These are phyloP conservation scores for Scopus umbretta DNA, from an alignment of 2,113 vertebrate species.

Conservation along the genomic window DNA sequence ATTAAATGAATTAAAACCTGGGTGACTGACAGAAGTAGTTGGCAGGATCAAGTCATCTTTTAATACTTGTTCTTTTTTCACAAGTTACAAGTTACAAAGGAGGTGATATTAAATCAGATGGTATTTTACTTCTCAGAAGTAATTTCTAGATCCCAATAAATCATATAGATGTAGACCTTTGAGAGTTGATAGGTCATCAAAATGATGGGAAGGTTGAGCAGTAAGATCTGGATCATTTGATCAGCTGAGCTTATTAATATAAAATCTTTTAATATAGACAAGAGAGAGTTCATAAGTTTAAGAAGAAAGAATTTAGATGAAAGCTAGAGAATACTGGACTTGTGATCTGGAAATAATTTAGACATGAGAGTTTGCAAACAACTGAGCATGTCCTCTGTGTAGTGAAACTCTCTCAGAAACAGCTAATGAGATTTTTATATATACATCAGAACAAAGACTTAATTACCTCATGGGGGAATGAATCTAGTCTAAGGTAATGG, in stretches of 20 bases:
- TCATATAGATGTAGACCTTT: neutral
- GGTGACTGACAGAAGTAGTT: neutral
- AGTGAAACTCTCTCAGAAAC: neutral
- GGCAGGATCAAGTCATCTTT: neutral
- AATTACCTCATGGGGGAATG: neutral
- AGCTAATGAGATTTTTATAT: neutral
- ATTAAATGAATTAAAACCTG: neutral
- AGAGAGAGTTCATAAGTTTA: neutral
- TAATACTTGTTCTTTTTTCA: neutral
- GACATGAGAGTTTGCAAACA: neutral
- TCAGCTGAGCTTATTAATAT: neutral
- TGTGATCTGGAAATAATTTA: neutral
- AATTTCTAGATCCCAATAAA: neutral
- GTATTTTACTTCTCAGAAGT: neutral
- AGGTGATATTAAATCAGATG: neutral
- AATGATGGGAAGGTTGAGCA: neutral
- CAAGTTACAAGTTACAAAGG: neutral
- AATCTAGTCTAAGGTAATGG: neutral
- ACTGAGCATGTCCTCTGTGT: neutral
- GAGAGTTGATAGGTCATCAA: neutral
- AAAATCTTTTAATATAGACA: neutral
- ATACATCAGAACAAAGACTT: neutral
- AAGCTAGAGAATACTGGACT: neutral
- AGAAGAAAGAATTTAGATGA: neutral
- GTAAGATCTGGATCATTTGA: neutral